Conservation (phyloP, 1,140 invertebrate genomes). For the Penaeus chinensis region DNA sequence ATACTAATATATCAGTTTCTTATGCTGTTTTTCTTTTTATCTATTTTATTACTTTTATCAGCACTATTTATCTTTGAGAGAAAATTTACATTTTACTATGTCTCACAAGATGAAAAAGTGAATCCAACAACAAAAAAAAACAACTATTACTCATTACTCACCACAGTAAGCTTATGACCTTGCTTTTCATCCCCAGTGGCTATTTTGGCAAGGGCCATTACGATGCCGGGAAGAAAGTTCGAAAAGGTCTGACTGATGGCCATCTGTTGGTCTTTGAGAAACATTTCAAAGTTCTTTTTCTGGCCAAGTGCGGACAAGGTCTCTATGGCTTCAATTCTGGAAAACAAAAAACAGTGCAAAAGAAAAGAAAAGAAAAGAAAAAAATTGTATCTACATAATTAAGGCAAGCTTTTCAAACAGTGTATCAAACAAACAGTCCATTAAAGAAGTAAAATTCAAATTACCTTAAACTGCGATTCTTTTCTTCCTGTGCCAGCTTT, state of each 20-base stretch:
- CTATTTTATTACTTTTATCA: too few relatives aligned
- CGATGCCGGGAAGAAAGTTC: slow-evolving; percentile 33
- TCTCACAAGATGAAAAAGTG: too few relatives aligned
- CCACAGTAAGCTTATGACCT: slow-evolving; percentile 31
- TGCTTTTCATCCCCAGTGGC: slow-evolving; percentile 39
- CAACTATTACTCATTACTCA: background rate
- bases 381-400: too few relatives aligned
- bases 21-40: too few relatives aligned
- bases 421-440: too few relatives aligned
- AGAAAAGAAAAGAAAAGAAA: too few relatives aligned
- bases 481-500: slow-evolving; percentile 26
- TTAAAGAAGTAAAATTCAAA: background rate
- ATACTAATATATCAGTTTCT: too few relatives aligned
- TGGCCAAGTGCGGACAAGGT: slow-evolving; percentile 20
- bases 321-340: slow-evolving; percentile 26
- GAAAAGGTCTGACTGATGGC: slow-evolving; percentile 12
- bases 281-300: slow-evolving; percentile 10
- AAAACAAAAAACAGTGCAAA: background rate
- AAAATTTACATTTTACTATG: too few relatives aligned
- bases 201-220: slow-evolving; percentile 21
- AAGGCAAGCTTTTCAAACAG: too few relatives aligned
- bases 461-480: slow-evolving; percentile 32
- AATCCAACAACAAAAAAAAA: too few relatives aligned
- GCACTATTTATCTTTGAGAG: too few relatives aligned
- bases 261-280: background rate